phyloP scores from a whole-genome alignment of 2,888 invertebrate genomes.

The Masnerella sp. region DNA sequence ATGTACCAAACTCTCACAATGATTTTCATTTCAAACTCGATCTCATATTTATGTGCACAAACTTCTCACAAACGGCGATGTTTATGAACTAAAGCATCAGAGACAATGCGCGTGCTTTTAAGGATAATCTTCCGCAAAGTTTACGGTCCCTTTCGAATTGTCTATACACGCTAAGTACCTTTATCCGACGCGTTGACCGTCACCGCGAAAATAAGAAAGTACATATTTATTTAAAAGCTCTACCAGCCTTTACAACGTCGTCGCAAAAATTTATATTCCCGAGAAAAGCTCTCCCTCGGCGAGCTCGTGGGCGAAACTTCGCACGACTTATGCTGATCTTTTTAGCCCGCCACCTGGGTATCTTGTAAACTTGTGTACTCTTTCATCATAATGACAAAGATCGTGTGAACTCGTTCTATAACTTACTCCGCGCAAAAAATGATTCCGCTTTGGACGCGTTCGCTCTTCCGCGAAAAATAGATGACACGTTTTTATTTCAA shows the following conservation, averaged over 20 bases:
- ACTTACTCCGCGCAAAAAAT: conserved; percentile 35
- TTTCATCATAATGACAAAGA: conserved; percentile 52
- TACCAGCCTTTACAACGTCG: conserved; percentile 55
- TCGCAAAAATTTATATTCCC: conserved; percentile 64
- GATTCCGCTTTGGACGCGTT: conserved; percentile 31
- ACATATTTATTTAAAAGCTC: conserved; percentile 65
- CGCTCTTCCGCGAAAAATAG: conserved; percentile 9
- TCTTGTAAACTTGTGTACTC: conserved; percentile 51
- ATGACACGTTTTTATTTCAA: conserved; percentile 8
- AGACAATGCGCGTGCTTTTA: conserved; percentile 37
- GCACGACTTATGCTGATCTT: conserved; percentile 52
- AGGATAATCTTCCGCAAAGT: conserved; percentile 31
- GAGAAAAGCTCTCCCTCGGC: conserved; percentile 50
- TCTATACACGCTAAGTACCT: conserved; percentile 47
- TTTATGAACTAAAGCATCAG: conserved; percentile 14
- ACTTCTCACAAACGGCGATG: conserved; percentile 7
- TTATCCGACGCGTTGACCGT: conserved; percentile 30
- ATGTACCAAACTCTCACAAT: too few relatives aligned
- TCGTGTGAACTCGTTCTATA: conserved; percentile 39
- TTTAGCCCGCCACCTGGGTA: conserved; percentile 53
- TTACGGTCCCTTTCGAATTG: conserved; percentile 41
- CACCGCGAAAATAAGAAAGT: conserved; percentile 37
- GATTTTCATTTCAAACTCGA: too few relatives aligned
- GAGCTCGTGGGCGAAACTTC: conserved; percentile 27
- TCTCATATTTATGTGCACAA: too few relatives aligned